Conservation (phyloP, 2,888 invertebrate genomes). For the Mesorhabditis belari region DNA sequence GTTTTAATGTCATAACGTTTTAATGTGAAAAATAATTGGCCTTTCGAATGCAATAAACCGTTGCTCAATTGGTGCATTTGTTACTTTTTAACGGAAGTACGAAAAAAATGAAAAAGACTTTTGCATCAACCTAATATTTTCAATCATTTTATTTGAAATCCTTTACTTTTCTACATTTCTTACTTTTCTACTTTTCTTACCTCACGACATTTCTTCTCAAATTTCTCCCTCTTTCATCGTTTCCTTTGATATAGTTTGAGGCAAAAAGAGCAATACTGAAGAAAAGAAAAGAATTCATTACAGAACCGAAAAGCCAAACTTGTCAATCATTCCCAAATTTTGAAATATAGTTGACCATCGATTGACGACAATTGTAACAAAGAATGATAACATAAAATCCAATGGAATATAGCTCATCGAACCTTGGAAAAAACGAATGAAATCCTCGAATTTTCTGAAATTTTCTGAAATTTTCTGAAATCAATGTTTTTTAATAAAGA, state of each 20-base stretch:
- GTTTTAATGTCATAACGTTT: no score
- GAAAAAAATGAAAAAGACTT: no score
- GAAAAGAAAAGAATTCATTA: no score
- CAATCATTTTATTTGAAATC: no score
- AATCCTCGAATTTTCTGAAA: slow-evolving; percentile 31
- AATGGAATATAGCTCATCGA: slow-evolving; percentile 33
- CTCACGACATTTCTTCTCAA: slow-evolving; percentile 35
- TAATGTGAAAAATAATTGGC: no score
- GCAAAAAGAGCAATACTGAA: slow-evolving; percentile 36
- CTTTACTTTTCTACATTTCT: no score
- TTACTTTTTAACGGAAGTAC: no score
- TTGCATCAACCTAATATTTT: no score
- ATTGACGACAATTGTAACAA: slow-evolving; percentile 37
- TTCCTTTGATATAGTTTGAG: slow-evolving; percentile 28
- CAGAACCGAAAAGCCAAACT: slow-evolving; percentile 6
- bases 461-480: background rate
- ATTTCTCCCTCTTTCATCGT: slow-evolving; percentile 27
- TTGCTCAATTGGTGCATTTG: no score
- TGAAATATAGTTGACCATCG: slow-evolving; percentile 27
- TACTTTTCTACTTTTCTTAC: no score
- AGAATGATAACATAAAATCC: slow-evolving; percentile 39
- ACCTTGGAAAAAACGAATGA: slow-evolving; percentile 27
- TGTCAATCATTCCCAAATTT: slow-evolving; percentile 32
- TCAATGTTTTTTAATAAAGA: no score
- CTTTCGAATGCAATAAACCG: no score